Percentiles rank a stretch among this genome's conserved stretches.
phyloP scores from a whole-genome alignment of 1,140 invertebrate genomes.

The Brachystomella parvula region DNA sequence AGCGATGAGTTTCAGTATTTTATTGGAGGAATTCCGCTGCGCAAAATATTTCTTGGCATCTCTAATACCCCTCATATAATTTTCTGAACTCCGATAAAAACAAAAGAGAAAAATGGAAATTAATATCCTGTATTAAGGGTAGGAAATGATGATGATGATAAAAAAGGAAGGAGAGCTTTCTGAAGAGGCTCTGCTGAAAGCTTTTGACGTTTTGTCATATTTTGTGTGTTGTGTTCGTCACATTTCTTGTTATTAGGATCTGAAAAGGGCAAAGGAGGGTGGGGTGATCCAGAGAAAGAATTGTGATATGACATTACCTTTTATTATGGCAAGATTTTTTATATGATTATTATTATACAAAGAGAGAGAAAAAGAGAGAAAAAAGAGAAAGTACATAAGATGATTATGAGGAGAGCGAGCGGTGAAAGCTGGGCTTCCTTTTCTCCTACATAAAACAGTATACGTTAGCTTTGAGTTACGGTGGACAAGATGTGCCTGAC shows the following conservation, averaged over 20 bases:
- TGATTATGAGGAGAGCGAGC: slow-evolving; percentile 6
- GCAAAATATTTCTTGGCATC: too few species aligned
- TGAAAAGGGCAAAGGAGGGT: background rate
- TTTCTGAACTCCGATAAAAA: background rate
- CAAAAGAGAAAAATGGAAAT: background rate
- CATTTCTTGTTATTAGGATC: background rate
- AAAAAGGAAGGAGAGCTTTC: background rate
- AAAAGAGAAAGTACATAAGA: background rate
- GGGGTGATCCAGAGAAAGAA: background rate
- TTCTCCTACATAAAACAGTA: background rate
- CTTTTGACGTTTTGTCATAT: slow-evolving; percentile 30
- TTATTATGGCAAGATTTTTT: slow-evolving; percentile 3
- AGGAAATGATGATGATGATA: slow-evolving; percentile 5
- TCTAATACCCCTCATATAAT: too few species aligned
- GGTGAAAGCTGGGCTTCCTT: background rate
- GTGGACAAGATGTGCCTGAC: background rate
- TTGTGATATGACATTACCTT: slow-evolving; percentile 2
- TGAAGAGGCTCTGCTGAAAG: slow-evolving; percentile 14
- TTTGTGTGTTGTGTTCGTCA: background rate
- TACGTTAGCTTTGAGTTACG: slow-evolving; percentile 11
- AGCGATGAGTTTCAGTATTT: too few species aligned
- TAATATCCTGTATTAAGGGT: background rate
- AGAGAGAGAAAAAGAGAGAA: background rate
- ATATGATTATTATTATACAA: slow-evolving; percentile 13
- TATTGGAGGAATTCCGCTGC: too few species aligned